Evolutionary conservation across 2,888 invertebrate genomes (phyloP).

Genomic region (Sinelater perroti): DNA sequence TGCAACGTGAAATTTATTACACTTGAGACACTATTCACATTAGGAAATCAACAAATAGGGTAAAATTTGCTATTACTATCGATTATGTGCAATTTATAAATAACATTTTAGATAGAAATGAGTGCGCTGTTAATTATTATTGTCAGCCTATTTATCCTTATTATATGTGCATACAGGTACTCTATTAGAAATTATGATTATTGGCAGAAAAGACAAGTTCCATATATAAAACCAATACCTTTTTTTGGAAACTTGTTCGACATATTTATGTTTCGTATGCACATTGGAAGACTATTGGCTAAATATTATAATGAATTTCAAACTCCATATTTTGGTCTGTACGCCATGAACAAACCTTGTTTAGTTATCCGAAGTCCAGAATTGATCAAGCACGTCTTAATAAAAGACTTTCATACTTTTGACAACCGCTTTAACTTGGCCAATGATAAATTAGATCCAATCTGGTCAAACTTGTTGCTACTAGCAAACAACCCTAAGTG

Average conservation of each 20-base stretch:
- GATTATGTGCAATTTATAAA: too few species aligned
- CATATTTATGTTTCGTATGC: slow-evolving; percentile 47
- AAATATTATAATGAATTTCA: slow-evolving; percentile 46
- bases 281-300: slow-evolving; percentile 47
- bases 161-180: too few species aligned
- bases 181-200: background rate
- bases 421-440: slow-evolving; percentile 59
- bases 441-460: slow-evolving; percentile 56
- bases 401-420: slow-evolving; percentile 61
- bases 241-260: slow-evolving; percentile 22
- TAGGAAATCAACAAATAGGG: too few species aligned
- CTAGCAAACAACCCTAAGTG: slow-evolving; percentile 61
- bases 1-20: too few species aligned
- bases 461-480: slow-evolving; percentile 57
- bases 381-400: slow-evolving; percentile 58
- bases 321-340: slow-evolving; percentile 58
- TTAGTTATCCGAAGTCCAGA: slow-evolving; percentile 59
- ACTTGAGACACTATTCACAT: too few species aligned
- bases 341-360: slow-evolving; percentile 59
- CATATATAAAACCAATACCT: background rate
- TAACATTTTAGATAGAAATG: too few species aligned
- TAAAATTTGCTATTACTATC: too few species aligned
- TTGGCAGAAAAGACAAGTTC: background rate
- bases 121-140: too few species aligned
- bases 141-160: too few species aligned